A percentile compares a stretch with the other conserved stretches of the same genome.
Conservation (phyloP, 2,888 invertebrate species). For the Phanerotoma sp. region DNA sequence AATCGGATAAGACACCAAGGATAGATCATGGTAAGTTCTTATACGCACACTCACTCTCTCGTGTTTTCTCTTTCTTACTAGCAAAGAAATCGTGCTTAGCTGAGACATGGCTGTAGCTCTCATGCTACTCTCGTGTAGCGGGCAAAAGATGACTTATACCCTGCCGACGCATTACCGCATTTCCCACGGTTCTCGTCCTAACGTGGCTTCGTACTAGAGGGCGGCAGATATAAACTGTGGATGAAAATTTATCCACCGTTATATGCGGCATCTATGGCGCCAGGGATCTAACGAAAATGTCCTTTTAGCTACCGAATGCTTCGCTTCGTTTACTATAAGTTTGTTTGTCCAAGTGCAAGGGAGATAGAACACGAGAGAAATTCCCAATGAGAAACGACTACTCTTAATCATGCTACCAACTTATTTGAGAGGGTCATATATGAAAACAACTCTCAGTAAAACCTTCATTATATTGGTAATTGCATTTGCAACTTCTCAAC, state of each 20-base stretch:
- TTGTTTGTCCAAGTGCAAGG: neutral
- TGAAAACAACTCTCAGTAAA: neutral
- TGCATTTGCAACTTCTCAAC: constrained; percentile 4
- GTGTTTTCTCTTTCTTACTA: neutral
- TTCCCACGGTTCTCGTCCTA: constrained; percentile 36
- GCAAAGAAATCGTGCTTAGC: constrained; percentile 3
- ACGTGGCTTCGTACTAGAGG: constrained; percentile 16
- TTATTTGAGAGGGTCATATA: constrained; percentile 21
- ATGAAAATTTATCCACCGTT: constrained; percentile 39
- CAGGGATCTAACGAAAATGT: constrained; percentile 30
- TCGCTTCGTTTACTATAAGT: neutral
- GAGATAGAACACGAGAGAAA: constrained; percentile 1
- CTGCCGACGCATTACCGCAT: constrained; percentile 38
- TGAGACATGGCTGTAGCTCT: neutral
- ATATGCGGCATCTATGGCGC: constrained; percentile 23
- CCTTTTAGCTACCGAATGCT: constrained; percentile 15
- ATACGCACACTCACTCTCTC: neutral
- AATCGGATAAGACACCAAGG: constrained; percentile 10
- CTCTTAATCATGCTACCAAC: constrained; percentile 30
- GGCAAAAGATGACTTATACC: constrained; percentile 37
- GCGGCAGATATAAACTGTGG: constrained; percentile 32
- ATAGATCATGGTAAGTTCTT: constrained; percentile 2
- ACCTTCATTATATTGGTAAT: constrained; percentile 6
- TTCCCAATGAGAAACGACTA: constrained; percentile 23
- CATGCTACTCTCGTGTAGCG: constrained; percentile 11